phyloP scores from a whole-genome alignment of 2,797 vertebrate genomes.

The Enteromius unitaeniatus region DNA sequence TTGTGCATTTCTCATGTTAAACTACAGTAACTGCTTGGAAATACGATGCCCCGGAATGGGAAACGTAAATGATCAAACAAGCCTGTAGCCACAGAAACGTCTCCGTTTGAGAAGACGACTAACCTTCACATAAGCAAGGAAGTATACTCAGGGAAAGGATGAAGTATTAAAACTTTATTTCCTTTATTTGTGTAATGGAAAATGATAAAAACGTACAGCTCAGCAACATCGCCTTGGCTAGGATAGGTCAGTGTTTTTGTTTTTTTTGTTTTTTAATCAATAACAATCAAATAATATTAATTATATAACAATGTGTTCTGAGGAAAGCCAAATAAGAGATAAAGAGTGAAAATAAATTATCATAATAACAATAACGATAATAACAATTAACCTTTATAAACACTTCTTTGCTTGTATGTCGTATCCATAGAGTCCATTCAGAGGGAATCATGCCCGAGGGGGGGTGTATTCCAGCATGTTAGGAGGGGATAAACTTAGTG shows the following conservation, averaged over 20 bases:
- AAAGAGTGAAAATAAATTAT: conserved; percentile 89
- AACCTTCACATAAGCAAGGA: conserved; percentile 6
- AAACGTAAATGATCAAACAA: conserved; percentile 46
- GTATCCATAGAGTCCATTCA: conserved; percentile 79
- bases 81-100: conserved; percentile 4
- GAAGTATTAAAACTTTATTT: conserved; percentile 84
- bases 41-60: conserved; percentile 27
- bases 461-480: conserved; percentile 80
- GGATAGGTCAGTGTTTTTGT: conserved; percentile 80
- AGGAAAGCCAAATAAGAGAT: conserved; percentile 73
- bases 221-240: conserved; percentile 78
- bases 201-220: conserved; percentile 85
- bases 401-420: conserved; percentile 78
- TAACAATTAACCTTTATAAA: conserved; percentile 86
- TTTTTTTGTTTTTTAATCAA: conserved; percentile 73
- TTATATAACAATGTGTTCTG: conserved; percentile 80
- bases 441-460: conserved; percentile 71
- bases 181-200: conserved; percentile 83
- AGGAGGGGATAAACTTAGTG: conserved; percentile 66
- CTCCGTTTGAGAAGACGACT: background rate
- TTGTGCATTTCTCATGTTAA: conserved; percentile 44
- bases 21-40: conserved; percentile 23
- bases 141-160: conserved; percentile 56
- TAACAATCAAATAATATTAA: conserved; percentile 81
- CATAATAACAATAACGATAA: conserved; percentile 85